Evolutionary conservation across 2,888 invertebrate genomes (phyloP).

Genomic region (Aspidapion aeneum): DNA sequence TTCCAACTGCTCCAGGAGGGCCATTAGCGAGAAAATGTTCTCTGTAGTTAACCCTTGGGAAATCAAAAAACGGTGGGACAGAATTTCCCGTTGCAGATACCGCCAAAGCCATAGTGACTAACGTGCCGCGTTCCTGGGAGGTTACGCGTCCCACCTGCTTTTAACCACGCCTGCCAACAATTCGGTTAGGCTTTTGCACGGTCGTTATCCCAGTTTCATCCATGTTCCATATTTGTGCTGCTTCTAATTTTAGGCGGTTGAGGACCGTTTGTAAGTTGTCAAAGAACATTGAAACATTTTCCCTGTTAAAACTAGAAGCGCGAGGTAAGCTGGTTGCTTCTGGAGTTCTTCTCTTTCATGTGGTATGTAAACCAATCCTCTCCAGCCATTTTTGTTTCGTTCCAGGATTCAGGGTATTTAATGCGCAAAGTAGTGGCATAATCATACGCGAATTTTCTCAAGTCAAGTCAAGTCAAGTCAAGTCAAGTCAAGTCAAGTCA

Average conservation of each 20-base stretch:
- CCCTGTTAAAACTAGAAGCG: constrained; percentile 9
- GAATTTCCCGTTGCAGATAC: neutral
- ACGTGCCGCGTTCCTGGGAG: constrained; percentile 3
- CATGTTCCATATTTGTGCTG: constrained; percentile 4
- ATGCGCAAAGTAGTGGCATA: too few species aligned
- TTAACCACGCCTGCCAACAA: constrained; percentile 6
- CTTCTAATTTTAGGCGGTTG: constrained; percentile 9
- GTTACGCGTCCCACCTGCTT: constrained; percentile 5
- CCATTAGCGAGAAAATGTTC: constrained; percentile 4
- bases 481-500: too few species aligned
- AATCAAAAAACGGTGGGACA: neutral
- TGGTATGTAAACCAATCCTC: too few species aligned
- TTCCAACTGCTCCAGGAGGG: constrained; percentile 7
- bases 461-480: too few species aligned
- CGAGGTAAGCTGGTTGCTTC: constrained; percentile 1
- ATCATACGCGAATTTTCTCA: neutral
- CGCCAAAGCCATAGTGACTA: constrained; percentile 4
- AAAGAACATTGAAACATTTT: constrained; percentile 7
- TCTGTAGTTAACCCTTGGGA: constrained; percentile 1
- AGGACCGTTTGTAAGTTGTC: constrained; percentile 1
- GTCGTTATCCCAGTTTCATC: too few species aligned
- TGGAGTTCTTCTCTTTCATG: neutral
- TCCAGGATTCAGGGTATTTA: too few species aligned
- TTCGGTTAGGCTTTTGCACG: constrained; percentile 8
- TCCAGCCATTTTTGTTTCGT: too few species aligned